phyloP scores from a whole-genome alignment of 2,113 vertebrate genomes.

The Clinocottus analis region DNA sequence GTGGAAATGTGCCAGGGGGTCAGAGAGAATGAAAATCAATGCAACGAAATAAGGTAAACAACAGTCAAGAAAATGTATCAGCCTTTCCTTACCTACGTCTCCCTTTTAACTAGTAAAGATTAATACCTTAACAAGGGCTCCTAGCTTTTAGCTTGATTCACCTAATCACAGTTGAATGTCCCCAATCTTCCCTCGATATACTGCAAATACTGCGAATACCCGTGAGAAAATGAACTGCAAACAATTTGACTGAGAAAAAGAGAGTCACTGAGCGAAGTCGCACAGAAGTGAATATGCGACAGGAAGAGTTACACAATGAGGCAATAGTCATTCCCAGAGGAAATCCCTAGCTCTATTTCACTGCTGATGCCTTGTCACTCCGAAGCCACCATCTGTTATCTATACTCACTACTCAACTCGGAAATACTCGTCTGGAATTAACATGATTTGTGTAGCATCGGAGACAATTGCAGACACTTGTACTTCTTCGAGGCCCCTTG shows the following conservation, averaged over 20 bases:
- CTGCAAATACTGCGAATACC: conserved; percentile 12
- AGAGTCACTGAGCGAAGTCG: conserved; percentile 11
- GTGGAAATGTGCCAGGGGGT: conserved; percentile 18
- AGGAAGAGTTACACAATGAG: conserved; percentile 25
- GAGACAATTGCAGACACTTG: neutral
- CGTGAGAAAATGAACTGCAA: conserved; percentile 26
- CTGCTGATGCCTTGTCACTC: conserved; percentile 51
- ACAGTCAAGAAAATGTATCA: neutral
- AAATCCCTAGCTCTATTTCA: conserved; percentile 38
- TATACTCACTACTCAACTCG: conserved; percentile 14
- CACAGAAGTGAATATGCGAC: conserved; percentile 45
- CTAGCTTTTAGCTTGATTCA: conserved; percentile 20
- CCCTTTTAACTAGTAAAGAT: neutral
- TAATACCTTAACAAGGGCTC: conserved; percentile 4
- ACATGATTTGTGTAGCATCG: neutral
- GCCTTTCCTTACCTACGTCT: neutral
- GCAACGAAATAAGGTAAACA: neutral
- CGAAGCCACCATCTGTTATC: conserved; percentile 42
- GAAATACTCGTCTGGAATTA: conserved; percentile 4
- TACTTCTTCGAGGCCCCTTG: neutral
- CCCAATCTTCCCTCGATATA: conserved; percentile 1
- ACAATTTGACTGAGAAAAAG: conserved; percentile 16
- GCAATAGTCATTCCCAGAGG: conserved; percentile 42
- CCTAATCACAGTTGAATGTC: conserved; percentile 12
- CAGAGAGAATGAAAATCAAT: conserved; percentile 2